Conservation (phyloP, 2,888 invertebrate species). For the Mimachlamys varia region DNA sequence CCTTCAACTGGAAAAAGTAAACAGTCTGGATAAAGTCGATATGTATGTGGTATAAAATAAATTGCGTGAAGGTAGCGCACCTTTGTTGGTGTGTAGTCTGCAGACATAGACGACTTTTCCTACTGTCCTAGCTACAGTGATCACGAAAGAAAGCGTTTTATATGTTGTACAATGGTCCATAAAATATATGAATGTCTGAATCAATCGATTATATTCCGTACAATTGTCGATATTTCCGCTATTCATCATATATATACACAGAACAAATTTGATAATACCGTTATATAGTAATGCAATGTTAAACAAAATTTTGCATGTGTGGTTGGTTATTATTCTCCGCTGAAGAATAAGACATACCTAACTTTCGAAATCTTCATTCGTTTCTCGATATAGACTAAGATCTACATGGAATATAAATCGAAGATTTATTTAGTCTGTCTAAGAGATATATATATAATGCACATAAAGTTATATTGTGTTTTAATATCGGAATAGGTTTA, state of each 20-base stretch:
- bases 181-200: not conserved
- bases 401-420: no score
- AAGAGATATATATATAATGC: no score
- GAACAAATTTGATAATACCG: not conserved
- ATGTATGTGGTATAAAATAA: not conserved
- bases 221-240: not conserved
- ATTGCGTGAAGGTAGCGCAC: no score
- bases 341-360: no score
- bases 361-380: no score
- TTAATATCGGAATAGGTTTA: no score
- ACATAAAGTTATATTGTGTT: no score
- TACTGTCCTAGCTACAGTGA: not conserved
- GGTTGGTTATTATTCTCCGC: no score
- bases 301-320: no score
- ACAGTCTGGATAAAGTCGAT: not conserved
- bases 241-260: not conserved
- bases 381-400: no score
- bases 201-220: not conserved
- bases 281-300: not conserved
- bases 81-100: not conserved
- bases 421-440: no score
- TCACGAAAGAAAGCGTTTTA: not conserved
- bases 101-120: not conserved
- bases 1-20: slow-evolving; percentile 17
- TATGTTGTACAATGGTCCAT: not conserved